Evolutionary conservation across 2,797 vertebrate species (phyloP).

Genomic region (Anniella stebbinsi): DNA sequence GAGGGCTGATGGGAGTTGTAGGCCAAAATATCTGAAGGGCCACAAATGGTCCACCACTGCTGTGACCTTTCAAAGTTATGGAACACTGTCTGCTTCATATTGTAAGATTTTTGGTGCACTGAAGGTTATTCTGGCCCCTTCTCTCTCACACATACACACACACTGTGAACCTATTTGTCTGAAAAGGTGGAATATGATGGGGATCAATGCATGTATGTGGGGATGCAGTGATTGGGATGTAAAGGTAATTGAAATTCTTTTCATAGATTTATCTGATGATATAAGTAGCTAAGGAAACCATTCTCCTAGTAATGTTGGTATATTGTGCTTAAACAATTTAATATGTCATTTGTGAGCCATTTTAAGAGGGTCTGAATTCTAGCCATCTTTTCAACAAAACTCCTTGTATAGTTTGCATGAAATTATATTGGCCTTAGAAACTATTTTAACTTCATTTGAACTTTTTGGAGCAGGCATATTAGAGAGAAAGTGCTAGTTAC

Average conservation of each 20-base stretch:
- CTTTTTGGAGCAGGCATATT: conserved; percentile 53
- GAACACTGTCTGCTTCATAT: not conserved
- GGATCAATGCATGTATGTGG: not conserved
- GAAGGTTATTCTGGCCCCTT: no score
- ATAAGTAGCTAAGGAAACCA: not conserved
- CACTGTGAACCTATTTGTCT: not conserved
- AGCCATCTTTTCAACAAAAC: conserved; percentile 47
- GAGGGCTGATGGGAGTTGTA: no score
- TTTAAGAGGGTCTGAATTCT: conserved; percentile 44
- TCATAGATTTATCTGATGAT: not conserved
- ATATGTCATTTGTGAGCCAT: conserved; percentile 18
- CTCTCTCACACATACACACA: not conserved
- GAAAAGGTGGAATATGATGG: no score
- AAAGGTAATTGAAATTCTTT: not conserved
- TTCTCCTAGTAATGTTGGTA: conserved; percentile 12
- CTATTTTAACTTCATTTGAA: conserved; percentile 53
- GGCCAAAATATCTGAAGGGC: no score
- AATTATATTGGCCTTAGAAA: conserved; percentile 50
- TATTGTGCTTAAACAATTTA: not conserved
- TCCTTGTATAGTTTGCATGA: not conserved
- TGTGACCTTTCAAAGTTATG: not conserved
- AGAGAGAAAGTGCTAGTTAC: conserved; percentile 39
- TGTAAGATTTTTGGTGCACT: not conserved
- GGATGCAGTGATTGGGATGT: not conserved
- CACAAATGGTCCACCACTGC: no score